Evolutionary conservation across 2,113 vertebrate species (phyloP), one percentile per base, ranked within the genome.

Genomic region (Pluvianellus socialis): DNA sequence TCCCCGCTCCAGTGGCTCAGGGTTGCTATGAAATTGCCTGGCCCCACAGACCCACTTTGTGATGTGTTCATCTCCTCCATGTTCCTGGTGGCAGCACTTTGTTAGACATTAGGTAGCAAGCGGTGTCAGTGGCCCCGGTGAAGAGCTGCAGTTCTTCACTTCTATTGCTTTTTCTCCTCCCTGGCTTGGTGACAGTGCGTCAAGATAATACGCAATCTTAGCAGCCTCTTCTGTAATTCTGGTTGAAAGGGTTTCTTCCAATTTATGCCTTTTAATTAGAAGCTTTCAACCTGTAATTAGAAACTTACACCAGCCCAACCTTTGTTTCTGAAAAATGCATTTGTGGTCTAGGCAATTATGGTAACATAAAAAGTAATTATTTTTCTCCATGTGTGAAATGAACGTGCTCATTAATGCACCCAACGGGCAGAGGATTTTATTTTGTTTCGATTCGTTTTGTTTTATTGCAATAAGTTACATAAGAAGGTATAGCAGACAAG

Each of bases 211-310:
- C 26, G 15, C 24, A 33, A 3, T 38, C 45, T 84, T 63, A 79
- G 38, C 47, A 88, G 80, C 79, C 68, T 83, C 87, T 95, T 83
- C 92, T 90, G 79, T 88, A 61, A 38, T 83, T 92, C 79, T 59
- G 50, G 55, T 91, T 96, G 91, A 96, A 95, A 89, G 63, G 56
- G 38, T 94, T 96, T 94, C 87, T 93, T 95, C 68, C 93, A 90
- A 96, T 95, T 86, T 88, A 83, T 92, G 81, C 96, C 96, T 97
- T 97, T 96, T 96, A 97, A 97, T 98, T 96, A 97, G 96, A 92
- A 97, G 91, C 94, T 96, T 96, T 92, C 94, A 88, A 84, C 91
- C 86, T 97, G 96, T 97, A 96, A 98, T 97, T 97, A 97, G 91
- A 97, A 97, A 98, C 90, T 84, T 88, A 97, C 65, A 84, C 91